Percentiles rank a stretch among this genome's conserved stretches.
Evolutionary conservation across 2,888 invertebrate species (phyloP).

Genomic region (Gortyna flavago): DNA sequence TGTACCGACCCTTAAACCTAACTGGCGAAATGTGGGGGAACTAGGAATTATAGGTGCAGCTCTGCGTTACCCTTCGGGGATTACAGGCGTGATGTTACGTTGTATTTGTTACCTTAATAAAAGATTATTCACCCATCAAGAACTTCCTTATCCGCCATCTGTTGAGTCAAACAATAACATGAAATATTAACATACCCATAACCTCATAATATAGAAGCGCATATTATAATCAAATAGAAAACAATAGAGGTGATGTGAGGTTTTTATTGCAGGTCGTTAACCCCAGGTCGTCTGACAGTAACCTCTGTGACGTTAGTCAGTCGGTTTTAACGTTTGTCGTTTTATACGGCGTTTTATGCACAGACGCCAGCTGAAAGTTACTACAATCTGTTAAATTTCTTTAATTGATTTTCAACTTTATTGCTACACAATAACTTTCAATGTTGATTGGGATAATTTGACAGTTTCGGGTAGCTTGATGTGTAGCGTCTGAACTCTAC

Average conservation of each 20-base stretch:
- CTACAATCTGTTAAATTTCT: no score
- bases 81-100: not conserved
- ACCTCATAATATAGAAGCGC: conserved; percentile 50
- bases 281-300: conserved; percentile 59
- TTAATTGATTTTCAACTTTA: no score
- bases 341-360: conserved; percentile 8
- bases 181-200: conserved; percentile 41
- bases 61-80: not conserved
- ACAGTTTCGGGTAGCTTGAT: no score
- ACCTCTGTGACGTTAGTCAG: conserved; percentile 57
- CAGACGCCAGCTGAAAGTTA: no score
- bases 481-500: no score
- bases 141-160: conserved; percentile 53
- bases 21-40: not conserved
- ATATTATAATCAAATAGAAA: conserved; percentile 68
- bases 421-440: no score
- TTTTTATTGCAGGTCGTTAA: conserved; percentile 65
- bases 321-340: conserved; percentile 17
- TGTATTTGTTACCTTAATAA: not conserved
- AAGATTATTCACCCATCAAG: conserved; percentile 24
- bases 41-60: not conserved
- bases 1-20: not conserved
- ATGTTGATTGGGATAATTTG: no score
- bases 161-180: conserved; percentile 28
- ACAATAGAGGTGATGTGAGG: conserved; percentile 63